Percentiles rank a stretch among this genome's conserved stretches.
These are phyloP conservation scores for Acanthaster planci DNA, from an alignment of 35 echinoderm and acorn worm species.

Conservation along the genomic window DNA sequence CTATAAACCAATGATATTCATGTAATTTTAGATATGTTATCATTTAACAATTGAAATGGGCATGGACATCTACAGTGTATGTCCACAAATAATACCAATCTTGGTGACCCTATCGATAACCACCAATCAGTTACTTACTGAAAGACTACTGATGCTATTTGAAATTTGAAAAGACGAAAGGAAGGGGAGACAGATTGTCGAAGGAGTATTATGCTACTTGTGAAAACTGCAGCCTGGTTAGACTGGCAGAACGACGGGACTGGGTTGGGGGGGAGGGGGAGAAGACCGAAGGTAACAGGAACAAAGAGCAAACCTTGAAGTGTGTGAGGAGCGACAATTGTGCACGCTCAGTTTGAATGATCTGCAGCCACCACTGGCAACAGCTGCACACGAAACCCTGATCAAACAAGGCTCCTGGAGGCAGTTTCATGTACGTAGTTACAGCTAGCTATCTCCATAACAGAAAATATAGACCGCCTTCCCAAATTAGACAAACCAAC, in stretches of 20 bases:
- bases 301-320: constrained; percentile 51
- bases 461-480: too few species aligned
- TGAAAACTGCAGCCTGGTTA: constrained; percentile 9
- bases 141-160: too few species aligned
- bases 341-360: constrained; percentile 9
- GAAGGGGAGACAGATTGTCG: too few species aligned
- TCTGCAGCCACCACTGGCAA: not conserved
- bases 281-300: constrained; percentile 23
- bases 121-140: too few species aligned
- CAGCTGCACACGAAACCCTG: constrained; percentile 39
- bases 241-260: constrained; percentile 1
- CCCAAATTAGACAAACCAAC: too few species aligned
- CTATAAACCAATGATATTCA: too few species aligned
- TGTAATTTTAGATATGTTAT: too few species aligned
- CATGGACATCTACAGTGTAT: too few species aligned
- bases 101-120: too few species aligned
- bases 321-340: constrained; percentile 40
- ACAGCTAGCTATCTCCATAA: not conserved
- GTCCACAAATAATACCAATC: too few species aligned
- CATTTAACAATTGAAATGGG: too few species aligned
- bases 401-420: constrained; percentile 29
- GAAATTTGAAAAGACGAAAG: too few species aligned
- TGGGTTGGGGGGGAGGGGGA: not conserved
- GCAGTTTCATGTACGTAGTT: not conserved
- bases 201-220: constrained; percentile 3